phyloP scores from a whole-genome alignment of 2,888 invertebrate genomes.

The Drosophila aldrichi region DNA sequence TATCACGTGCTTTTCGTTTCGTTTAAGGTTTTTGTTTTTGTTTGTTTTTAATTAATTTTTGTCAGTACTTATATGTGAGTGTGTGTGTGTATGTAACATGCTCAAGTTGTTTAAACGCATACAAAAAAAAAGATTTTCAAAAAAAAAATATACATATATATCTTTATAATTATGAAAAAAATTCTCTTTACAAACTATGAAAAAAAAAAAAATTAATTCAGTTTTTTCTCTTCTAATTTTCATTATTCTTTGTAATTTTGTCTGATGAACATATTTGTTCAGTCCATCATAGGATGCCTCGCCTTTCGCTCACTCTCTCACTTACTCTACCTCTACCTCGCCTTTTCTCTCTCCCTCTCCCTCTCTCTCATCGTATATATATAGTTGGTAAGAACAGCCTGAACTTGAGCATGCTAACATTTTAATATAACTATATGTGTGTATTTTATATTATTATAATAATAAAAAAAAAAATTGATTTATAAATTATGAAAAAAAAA shows the following conservation, averaged over 20 bases:
- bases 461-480: constrained; percentile 72
- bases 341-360: neutral
- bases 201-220: constrained; percentile 50
- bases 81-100: constrained; percentile 58
- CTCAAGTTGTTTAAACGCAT: constrained; percentile 66
- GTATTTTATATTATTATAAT: constrained; percentile 35
- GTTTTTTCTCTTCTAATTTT: constrained; percentile 1
- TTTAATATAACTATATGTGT: constrained; percentile 26
- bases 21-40: constrained; percentile 23
- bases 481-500: constrained; percentile 77
- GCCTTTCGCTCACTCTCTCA: neutral
- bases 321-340: neutral
- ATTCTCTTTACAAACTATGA: constrained; percentile 49
- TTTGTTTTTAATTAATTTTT: constrained; percentile 18
- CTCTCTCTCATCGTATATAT: constrained; percentile 11
- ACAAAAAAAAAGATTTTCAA: constrained; percentile 47
- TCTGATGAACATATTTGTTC: constrained; percentile 34
- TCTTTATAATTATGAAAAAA: constrained; percentile 61
- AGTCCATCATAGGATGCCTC: neutral
- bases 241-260: constrained; percentile 48
- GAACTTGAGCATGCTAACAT: constrained; percentile 60
- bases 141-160: constrained; percentile 41
- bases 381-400: constrained; percentile 65
- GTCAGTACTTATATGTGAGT: constrained; percentile 23
- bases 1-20: constrained; percentile 47